These are phyloP conservation scores for Phrynocephalus forsythii DNA, from an alignment of 2,797 vertebrate species.

Conservation along the genomic window DNA sequence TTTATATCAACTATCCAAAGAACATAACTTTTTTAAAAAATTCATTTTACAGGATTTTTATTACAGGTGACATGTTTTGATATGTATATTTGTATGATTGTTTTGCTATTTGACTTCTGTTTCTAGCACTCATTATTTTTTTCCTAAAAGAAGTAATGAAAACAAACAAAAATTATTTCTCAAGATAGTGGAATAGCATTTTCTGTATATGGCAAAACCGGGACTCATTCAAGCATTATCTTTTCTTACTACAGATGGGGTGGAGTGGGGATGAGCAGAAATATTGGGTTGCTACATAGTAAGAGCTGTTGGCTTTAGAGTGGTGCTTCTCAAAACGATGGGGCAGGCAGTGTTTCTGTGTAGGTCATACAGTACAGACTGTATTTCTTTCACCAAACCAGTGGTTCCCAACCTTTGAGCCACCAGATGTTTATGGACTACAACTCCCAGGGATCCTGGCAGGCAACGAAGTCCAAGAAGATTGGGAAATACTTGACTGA, in stretches of 20 bases:
- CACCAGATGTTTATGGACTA: too few species aligned
- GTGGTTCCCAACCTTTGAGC: too few species aligned
- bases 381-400: neutral
- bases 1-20: slow-evolving; percentile 61
- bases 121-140: neutral
- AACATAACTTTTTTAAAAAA: neutral
- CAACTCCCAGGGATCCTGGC: too few species aligned
- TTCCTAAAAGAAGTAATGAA: neutral
- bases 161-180: neutral
- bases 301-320: neutral
- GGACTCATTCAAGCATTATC: neutral
- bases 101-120: neutral
- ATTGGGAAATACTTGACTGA: neutral
- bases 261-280: neutral
- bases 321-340: neutral
- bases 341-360: neutral
- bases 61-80: neutral
- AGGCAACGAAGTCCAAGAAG: too few species aligned
- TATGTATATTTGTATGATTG: neutral
- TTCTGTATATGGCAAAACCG: neutral
- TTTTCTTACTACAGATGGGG: neutral
- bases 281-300: neutral
- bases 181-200: neutral
- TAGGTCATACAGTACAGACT: neutral
- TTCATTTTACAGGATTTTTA: neutral